Percentiles rank a stretch among this genome's conserved stretches.
Evolutionary conservation across 2,113 vertebrate genomes (phyloP).

Genomic region (Epinephelus lanceolatus): DNA sequence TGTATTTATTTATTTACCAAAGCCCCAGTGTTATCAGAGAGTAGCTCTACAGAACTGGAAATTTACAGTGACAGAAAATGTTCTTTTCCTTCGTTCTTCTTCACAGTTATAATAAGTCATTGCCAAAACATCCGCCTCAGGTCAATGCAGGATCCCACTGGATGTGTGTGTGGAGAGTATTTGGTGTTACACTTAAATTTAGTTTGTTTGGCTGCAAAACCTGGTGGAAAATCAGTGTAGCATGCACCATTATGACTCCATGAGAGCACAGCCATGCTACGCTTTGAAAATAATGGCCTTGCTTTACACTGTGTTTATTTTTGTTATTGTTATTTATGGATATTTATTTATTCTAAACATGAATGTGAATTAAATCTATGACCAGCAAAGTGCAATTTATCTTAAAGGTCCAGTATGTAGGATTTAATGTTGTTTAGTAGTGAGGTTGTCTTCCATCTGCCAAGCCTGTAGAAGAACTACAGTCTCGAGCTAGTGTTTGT

Average conservation of each 20-base stretch:
- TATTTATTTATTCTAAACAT: conserved; percentile 11
- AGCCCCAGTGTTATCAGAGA: not conserved
- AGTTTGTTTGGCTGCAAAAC: not conserved
- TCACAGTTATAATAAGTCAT: not conserved
- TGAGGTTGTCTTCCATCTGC: too few species aligned
- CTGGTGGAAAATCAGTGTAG: not conserved
- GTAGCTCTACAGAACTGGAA: not conserved
- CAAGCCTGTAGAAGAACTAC: too few species aligned
- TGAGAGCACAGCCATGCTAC: not conserved
- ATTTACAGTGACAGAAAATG: not conserved
- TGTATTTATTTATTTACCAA: too few species aligned
- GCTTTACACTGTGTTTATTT: not conserved
- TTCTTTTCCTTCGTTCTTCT: not conserved
- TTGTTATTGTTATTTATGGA: conserved; percentile 3
- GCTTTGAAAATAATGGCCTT: not conserved
- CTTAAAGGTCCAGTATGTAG: not conserved
- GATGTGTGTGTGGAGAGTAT: not conserved
- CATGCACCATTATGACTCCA: not conserved
- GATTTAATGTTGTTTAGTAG: too few species aligned
- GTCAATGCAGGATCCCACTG: not conserved
- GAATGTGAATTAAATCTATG: not conserved
- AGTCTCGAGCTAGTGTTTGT: too few species aligned
- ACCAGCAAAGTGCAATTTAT: not conserved
- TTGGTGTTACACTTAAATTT: not conserved
- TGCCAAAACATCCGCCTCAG: not conserved